These are phyloP conservation scores for Pteruthius melanotis DNA, from an alignment of 2,113 vertebrate genomes.

Conservation along the genomic window DNA sequence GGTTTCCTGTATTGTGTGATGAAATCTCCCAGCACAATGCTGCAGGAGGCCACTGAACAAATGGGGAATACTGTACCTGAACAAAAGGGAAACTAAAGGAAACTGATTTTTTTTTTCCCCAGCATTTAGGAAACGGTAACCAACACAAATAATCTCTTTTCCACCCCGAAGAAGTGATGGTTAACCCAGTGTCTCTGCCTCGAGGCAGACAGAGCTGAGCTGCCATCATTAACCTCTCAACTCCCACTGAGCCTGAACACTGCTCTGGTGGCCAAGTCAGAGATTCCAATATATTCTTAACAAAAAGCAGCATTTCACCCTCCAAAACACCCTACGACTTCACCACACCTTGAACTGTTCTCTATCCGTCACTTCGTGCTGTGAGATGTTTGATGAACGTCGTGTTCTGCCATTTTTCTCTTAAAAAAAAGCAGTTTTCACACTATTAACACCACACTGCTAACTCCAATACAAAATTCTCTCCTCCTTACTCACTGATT, in stretches of 20 bases:
- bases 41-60: background rate
- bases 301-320: background rate
- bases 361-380: background rate
- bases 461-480: background rate
- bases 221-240: background rate
- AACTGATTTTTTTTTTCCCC: background rate
- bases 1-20: background rate
- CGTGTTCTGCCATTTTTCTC: accelerated
- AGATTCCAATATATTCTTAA: background rate
- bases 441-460: background rate
- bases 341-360: background rate
- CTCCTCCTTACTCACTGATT: background rate
- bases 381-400: background rate
- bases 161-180: background rate
- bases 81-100: background rate
- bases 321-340: background rate
- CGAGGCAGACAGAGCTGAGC: background rate
- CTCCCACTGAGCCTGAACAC: background rate
- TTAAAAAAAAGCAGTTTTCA: background rate
- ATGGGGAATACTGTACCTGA: background rate
- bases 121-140: background rate
- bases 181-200: background rate
- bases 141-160: background rate
- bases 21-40: background rate
- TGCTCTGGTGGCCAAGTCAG: background rate